Evolutionary conservation across 2,113 vertebrate species (phyloP).

Genomic region (Plotosus lineatus): DNA sequence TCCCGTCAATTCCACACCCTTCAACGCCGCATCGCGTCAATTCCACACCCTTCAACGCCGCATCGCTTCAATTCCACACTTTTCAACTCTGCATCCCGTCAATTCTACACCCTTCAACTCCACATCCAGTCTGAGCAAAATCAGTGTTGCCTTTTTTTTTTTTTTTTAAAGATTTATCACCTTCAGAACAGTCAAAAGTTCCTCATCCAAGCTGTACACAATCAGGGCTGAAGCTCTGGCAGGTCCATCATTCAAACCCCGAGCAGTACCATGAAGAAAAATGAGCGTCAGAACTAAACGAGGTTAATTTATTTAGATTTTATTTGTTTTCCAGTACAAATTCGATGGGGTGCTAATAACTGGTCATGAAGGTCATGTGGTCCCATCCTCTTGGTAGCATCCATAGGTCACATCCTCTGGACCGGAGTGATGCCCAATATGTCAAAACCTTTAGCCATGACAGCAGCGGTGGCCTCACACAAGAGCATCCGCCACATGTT

Average conservation of each 20-base stretch:
- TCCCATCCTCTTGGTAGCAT: no score
- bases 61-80: background rate
- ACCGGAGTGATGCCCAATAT: constrained; percentile 92
- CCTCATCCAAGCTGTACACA: background rate
- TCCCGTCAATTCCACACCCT: background rate
- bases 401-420: constrained; percentile 83
- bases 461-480: constrained; percentile 84
- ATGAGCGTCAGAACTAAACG: background rate
- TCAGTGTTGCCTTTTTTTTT: background rate
- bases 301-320: constrained; percentile 34
- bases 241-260: constrained; percentile 22
- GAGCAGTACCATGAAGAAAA: constrained; percentile 33
- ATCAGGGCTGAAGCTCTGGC: background rate
- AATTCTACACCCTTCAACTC: background rate
- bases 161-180: background rate
- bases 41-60: background rate
- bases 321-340: constrained; percentile 48
- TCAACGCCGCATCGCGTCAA: background rate
- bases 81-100: background rate
- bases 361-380: background rate
- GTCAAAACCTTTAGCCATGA: constrained; percentile 94
- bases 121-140: background rate
- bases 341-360: constrained; percentile 1
- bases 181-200: background rate
- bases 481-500: constrained; percentile 96